These are phyloP conservation scores for Chelmon rostratus DNA, from an alignment of 2,797 vertebrate species.

Conservation along the genomic window DNA sequence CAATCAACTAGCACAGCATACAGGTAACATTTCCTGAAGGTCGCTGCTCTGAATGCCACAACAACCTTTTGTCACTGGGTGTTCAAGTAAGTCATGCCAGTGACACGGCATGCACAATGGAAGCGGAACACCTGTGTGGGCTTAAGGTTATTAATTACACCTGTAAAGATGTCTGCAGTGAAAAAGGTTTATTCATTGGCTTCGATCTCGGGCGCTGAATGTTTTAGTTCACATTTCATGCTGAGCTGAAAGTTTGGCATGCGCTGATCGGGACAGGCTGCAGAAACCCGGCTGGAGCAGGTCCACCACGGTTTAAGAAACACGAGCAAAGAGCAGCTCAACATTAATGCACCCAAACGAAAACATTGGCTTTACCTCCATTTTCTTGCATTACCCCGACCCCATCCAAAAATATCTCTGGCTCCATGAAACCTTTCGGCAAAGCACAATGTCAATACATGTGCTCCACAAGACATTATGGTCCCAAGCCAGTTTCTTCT, in stretches of 20 bases:
- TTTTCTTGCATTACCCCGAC: not conserved
- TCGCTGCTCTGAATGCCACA: not conserved
- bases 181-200: conserved; percentile 29
- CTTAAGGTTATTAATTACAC: conserved; percentile 47
- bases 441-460: not conserved
- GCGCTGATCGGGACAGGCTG: not conserved
- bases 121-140: conserved; percentile 5
- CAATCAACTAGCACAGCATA: not conserved
- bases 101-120: conserved; percentile 6
- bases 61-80: not conserved
- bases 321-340: not conserved
- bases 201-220: conserved; percentile 28
- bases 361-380: not conserved
- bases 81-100: not conserved
- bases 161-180: conserved; percentile 35
- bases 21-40: not conserved
- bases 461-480: not conserved
- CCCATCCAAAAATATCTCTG: not conserved
- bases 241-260: conserved; percentile 8
- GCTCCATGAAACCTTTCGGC: not conserved
- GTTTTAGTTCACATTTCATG: conserved; percentile 21
- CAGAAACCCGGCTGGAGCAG: conserved; percentile 7
- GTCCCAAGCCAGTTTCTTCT: not conserved
- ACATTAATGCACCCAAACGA: not conserved
- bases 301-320: not conserved